Evolutionary conservation across 92 coral and sea anemone genomes (phyloP).

Genomic region (Palythoa caribaeorum): DNA sequence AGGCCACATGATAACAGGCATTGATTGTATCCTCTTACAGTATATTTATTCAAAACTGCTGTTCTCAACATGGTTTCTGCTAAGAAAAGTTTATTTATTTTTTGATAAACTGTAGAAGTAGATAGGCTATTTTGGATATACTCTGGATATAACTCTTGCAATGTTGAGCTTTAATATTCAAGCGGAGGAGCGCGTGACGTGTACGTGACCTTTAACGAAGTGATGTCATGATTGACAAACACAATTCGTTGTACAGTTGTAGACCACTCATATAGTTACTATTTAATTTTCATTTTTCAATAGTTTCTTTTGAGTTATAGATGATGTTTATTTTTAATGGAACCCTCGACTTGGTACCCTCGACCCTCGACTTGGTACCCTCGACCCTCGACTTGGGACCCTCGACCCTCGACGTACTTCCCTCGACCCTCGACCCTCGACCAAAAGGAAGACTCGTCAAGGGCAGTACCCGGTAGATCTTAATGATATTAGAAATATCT

Average conservation of each 20-base stretch:
- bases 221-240: conserved; percentile 20
- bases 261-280: not conserved
- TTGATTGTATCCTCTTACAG: conserved; percentile 31
- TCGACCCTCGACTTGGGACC: conserved; percentile 14
- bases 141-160: conserved; percentile 1
- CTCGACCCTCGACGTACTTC: conserved; percentile 20
- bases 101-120: not conserved
- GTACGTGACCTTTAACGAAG: conserved; percentile 46
- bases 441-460: no score
- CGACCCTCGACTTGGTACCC: no score
- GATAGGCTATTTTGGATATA: not conserved
- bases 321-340: conserved; percentile 35
- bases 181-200: conserved; percentile 37
- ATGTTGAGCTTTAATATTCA: conserved; percentile 25
- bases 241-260: not conserved
- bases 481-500: no score
- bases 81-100: conserved; percentile 12
- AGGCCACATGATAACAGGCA: not conserved
- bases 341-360: not conserved
- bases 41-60: conserved; percentile 36
- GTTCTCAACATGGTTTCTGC: conserved; percentile 13
- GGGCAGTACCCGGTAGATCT: no score
- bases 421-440: no score
- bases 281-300: not conserved
- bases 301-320: conserved; percentile 2